Evolutionary conservation across 2,797 vertebrate species (phyloP), one percentile per base, ranked within the genome.

Genomic region (Micromesistius poutassou): DNA sequence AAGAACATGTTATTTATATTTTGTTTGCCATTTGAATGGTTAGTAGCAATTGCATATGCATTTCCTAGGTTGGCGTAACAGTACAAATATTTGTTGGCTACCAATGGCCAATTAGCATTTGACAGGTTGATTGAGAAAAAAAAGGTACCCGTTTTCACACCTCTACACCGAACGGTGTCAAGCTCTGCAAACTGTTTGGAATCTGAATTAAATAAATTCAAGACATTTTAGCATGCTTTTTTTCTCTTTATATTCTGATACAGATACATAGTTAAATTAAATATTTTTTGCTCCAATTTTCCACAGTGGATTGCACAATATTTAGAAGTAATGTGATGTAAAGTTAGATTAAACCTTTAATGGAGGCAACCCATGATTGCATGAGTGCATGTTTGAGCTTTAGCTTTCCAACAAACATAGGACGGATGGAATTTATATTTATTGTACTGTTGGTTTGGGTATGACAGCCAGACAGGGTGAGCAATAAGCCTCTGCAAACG

Each of bases 51-150:
- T 9, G 55, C 55, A 9, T 62, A 22, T 62, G 55, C 46, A 22
- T 55, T 55, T n/a, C 55, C 55, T 25, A 62, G 55, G 22, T 62
- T 62, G n/a, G 55, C 22, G 1, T 22, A 42, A 14, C 40, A 42
- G 40, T 46, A 50, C 2, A 50, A 19, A 50, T 50, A 50, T 50
- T n/a, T n/a, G 22, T 62, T 25, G 55, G 55, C 25, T 19, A 71
- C 28, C 31, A 71, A 71, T 85, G 86, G 89, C 90, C 91, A 94
- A 94, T 94, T 95, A 94, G 86, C 81, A 83, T 81, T 89, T 94
- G 91, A 93, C 92, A 94, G 88, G 89, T 86, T 85, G 83, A 86
- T 87, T 77, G 89, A 55, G 46, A 14, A 30, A 92, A 92, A 83
- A 89, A 92, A 55, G 80, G 86, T 91, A 87, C 88, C 81, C 87